phyloP scores from a whole-genome alignment of 2,888 invertebrate genomes.

The Nymphalis urticae region DNA sequence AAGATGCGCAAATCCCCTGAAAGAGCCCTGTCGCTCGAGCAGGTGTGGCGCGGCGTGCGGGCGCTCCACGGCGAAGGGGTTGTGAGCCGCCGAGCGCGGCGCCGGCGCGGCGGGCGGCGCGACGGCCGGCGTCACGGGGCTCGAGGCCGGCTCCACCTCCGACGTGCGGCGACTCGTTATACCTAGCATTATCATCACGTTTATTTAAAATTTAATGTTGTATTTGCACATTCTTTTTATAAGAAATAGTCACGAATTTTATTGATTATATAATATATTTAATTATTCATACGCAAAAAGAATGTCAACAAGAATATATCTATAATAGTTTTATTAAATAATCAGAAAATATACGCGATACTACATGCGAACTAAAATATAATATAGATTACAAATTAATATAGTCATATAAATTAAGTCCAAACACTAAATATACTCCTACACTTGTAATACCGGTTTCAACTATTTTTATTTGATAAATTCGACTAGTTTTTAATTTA shows the following conservation, averaged over 20 bases:
- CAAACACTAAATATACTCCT: no score
- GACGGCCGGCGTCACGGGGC: slow-evolving; percentile 32
- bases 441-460: background rate
- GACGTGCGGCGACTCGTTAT: slow-evolving; percentile 67
- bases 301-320: no score
- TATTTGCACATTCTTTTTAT: no score
- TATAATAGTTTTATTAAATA: no score
- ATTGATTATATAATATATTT: no score
- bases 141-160: slow-evolving; percentile 58
- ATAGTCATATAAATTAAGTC: no score
- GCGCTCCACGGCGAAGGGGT: slow-evolving; percentile 96
- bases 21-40: slow-evolving; percentile 97
- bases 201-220: no score
- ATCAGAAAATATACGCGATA: no score
- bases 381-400: no score
- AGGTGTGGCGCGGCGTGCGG: slow-evolving; percentile 97
- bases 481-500: background rate
- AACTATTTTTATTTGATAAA: background rate
- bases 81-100: slow-evolving; percentile 80
- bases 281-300: no score
- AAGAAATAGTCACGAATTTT: no score
- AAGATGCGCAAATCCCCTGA: slow-evolving; percentile 92
- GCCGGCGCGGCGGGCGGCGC: slow-evolving; percentile 52
- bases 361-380: no score
- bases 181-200: slow-evolving; percentile 45